phyloP scores from a whole-genome alignment of 2,797 vertebrate genomes.

The Sebastes kiyomatsui region DNA sequence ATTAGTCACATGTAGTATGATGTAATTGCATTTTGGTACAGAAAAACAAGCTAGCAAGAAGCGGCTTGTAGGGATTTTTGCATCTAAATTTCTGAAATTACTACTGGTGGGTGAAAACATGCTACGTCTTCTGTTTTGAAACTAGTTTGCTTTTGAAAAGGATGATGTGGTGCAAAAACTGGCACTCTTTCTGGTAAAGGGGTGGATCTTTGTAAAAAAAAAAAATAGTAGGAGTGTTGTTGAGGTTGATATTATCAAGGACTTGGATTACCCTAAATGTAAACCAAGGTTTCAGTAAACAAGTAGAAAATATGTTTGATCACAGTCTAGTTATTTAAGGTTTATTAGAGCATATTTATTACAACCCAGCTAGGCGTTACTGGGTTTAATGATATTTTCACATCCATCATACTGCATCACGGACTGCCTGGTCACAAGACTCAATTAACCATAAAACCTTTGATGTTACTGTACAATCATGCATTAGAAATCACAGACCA shows the following conservation, averaged over 20 bases:
- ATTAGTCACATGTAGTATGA: conserved; percentile 17
- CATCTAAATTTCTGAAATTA: not conserved
- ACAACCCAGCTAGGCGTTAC: not conserved
- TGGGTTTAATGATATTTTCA: not conserved
- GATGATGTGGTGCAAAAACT: not conserved
- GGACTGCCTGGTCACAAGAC: not conserved
- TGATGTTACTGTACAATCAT: not conserved
- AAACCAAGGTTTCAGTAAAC: not conserved
- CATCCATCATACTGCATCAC: not conserved
- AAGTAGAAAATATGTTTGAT: not conserved
- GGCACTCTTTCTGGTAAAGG: not conserved
- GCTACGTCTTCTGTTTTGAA: not conserved
- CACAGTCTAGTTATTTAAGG: not conserved
- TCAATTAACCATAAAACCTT: not conserved
- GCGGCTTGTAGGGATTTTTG: not conserved
- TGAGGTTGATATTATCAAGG: not conserved
- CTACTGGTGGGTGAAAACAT: not conserved
- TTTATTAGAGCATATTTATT: not conserved
- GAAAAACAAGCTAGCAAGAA: not conserved
- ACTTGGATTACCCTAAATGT: not conserved
- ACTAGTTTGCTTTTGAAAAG: not conserved
- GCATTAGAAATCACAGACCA: not conserved
- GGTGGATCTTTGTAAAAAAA: too few relatives aligned
- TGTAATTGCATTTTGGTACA: conserved; percentile 5
- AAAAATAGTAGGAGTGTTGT: not conserved